Percentiles rank a stretch among this genome's conserved stretches.
Evolutionary conservation across 2,888 invertebrate genomes (phyloP).

Genomic region (Lymantria dispar): DNA sequence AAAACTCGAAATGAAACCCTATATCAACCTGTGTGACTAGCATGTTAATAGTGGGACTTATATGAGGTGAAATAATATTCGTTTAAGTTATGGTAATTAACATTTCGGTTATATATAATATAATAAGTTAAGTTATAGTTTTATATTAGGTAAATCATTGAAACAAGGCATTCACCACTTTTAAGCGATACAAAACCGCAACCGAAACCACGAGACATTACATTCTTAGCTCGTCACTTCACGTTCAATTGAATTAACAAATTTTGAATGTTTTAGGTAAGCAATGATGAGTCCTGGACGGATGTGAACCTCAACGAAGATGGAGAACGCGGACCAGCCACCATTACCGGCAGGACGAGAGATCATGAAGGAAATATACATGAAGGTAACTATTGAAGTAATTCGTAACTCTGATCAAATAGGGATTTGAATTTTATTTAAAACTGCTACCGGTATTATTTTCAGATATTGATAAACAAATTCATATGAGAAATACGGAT

Average conservation of each 20-base stretch:
- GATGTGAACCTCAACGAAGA: constrained; percentile 96
- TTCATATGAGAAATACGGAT: constrained; percentile 66
- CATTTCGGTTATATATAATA: no score
- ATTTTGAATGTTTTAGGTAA: constrained; percentile 54
- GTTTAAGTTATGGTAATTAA: no score
- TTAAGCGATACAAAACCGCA: no score
- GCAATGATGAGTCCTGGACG: constrained; percentile 95
- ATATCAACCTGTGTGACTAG: no score
- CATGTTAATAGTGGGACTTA: no score
- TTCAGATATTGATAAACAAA: constrained; percentile 73
- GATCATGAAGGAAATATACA: constrained; percentile 87
- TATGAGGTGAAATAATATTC: no score
- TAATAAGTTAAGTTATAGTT: no score
- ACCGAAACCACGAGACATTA: no score
- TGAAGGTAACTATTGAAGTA: constrained; percentile 48
- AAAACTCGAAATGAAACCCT: no score
- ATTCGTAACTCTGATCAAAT: not conserved
- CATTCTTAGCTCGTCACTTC: no score
- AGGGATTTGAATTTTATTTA: not conserved
- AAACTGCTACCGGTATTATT: not conserved
- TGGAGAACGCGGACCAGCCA: constrained; percentile 80
- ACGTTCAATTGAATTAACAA: not conserved
- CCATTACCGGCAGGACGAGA: constrained; percentile 78
- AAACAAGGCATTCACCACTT: no score
- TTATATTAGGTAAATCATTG: no score